Percentiles rank a stretch among this genome's conserved stretches.
phyloP scores from a whole-genome alignment of 2,888 invertebrate species.

The Xestia sexstrigata region DNA sequence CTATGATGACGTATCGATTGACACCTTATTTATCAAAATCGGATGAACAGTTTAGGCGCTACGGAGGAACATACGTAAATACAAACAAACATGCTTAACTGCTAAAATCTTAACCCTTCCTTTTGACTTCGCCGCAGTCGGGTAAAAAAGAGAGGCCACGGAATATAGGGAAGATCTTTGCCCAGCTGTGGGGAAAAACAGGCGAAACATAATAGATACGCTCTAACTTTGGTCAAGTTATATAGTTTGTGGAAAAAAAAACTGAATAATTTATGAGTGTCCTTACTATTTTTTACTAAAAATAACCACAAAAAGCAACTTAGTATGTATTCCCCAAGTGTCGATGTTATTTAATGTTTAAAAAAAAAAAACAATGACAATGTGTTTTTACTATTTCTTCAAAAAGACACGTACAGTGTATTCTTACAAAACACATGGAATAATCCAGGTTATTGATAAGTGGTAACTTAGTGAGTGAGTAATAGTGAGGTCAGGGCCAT shows the following conservation, averaged over 20 bases:
- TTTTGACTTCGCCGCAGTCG: too few species aligned
- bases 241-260: background rate
- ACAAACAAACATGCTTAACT: too few species aligned
- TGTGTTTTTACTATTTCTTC: background rate
- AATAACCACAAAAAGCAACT: background rate
- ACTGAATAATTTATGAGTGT: background rate
- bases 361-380: background rate
- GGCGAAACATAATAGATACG: background rate
- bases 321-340: background rate
- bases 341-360: background rate
- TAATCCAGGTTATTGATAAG: constrained; percentile 44
- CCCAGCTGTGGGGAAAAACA: background rate
- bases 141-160: background rate
- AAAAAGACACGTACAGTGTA: constrained; percentile 3
- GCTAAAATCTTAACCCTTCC: too few species aligned
- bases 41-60: too few species aligned
- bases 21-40: too few species aligned
- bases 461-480: constrained; percentile 22
- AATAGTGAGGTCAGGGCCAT: constrained; percentile 55
- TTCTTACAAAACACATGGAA: constrained; percentile 1
- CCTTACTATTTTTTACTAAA: background rate
- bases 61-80: too few species aligned
- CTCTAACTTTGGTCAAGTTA: background rate
- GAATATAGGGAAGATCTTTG: background rate
- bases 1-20: too few species aligned